These are phyloP conservation scores for Saccostrea glomerata DNA, from an alignment of 1,140 invertebrate genomes.

Conservation along the genomic window DNA sequence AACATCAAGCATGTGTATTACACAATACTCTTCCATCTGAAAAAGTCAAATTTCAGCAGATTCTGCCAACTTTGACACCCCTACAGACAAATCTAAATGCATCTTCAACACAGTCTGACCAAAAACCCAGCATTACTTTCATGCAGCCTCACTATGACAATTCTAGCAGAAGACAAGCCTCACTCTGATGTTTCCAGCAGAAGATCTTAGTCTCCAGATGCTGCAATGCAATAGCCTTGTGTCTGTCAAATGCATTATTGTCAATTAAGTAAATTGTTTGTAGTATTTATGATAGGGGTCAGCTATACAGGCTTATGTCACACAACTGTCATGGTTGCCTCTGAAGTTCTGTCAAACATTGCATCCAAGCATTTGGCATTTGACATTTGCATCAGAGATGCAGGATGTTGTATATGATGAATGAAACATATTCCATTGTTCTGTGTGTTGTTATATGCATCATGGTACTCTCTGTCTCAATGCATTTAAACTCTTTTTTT, in stretches of 20 bases:
- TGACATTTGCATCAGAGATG: background rate
- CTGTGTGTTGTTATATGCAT: too few species aligned
- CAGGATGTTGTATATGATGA: background rate
- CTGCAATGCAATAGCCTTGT: constrained; percentile 10
- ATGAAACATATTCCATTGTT: background rate
- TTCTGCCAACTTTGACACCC: background rate
- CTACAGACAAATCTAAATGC: background rate
- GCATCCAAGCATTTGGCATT: background rate
- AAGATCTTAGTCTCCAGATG: constrained; percentile 6
- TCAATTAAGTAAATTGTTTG: constrained; percentile 11
- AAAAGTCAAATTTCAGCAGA: background rate
- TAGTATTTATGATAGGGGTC: background rate
- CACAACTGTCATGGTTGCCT: background rate
- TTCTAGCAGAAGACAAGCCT: background rate
- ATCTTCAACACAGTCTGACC: background rate
- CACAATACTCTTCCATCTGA: background rate
- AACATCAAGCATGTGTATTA: background rate
- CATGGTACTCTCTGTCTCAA: too few species aligned
- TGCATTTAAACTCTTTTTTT: too few species aligned
- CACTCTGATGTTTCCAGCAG: background rate
- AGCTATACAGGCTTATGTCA: constrained; percentile 14
- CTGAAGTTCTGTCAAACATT: background rate
- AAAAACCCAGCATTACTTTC: background rate
- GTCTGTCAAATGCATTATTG: constrained; percentile 9
- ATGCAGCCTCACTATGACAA: background rate